These are phyloP conservation scores for Ahaetulla prasina DNA, from an alignment of 2,113 vertebrate species.

Conservation along the genomic window DNA sequence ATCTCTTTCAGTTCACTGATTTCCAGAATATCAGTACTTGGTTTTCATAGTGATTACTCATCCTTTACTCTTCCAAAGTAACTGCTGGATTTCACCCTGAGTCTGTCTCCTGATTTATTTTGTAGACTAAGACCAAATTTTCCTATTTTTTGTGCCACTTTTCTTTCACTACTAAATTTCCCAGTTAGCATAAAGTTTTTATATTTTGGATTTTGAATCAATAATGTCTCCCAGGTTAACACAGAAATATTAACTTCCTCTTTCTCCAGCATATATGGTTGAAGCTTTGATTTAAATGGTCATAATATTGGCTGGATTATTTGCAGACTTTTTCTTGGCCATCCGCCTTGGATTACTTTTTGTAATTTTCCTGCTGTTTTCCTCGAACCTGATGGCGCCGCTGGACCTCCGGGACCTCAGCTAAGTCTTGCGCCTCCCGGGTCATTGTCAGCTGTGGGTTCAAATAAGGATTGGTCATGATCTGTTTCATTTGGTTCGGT, in stretches of 20 bases:
- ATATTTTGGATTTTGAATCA: background rate
- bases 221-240: background rate
- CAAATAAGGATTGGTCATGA: no score
- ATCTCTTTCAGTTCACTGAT: background rate
- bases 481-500: no score
- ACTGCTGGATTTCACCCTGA: background rate
- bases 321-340: no score
- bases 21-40: background rate
- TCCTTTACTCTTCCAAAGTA: background rate
- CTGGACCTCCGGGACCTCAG: no score
- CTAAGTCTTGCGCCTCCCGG: no score
- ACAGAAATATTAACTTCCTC: background rate
- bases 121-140: background rate
- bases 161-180: background rate
- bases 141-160: background rate
- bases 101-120: background rate
- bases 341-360: no score
- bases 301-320: background rate
- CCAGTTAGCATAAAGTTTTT: background rate
- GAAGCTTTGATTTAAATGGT: background rate
- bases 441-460: no score
- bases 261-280: background rate
- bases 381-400: no score
- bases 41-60: background rate
- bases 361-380: no score